phyloP scores from a whole-genome alignment of 2,888 invertebrate genomes.

The Acronicta leporina region DNA sequence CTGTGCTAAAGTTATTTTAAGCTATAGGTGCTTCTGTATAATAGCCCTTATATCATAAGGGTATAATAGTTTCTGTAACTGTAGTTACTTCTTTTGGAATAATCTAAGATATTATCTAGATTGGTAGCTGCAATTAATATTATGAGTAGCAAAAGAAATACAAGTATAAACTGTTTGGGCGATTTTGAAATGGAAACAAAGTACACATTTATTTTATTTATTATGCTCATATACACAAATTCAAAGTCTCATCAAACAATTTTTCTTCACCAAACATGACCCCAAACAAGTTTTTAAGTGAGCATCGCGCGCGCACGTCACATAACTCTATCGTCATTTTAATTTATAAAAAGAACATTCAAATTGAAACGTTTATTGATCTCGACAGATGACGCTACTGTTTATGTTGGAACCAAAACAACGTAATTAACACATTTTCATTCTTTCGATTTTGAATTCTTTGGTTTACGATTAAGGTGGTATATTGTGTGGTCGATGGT shows the following conservation, averaged over 20 bases:
- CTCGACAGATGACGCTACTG: constrained; percentile 71
- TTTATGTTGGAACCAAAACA: constrained; percentile 12
- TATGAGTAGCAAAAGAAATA: no score
- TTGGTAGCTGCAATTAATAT: not conserved
- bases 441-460: constrained; percentile 6
- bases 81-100: not conserved
- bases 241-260: not conserved
- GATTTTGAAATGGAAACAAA: no score
- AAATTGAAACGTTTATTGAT: constrained; percentile 68
- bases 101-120: not conserved
- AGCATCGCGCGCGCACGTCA: constrained; percentile 44
- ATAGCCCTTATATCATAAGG: not conserved
- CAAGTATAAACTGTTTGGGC: no score
- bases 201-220: no score
- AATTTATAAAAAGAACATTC: constrained; percentile 58
- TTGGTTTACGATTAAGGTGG: not conserved
- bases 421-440: constrained; percentile 1
- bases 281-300: constrained; percentile 49
- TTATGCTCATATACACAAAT: not conserved
- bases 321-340: constrained; percentile 50
- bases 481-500: constrained; percentile 2
- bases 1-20: constrained; percentile 2
- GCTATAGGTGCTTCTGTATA: constrained; percentile 6
- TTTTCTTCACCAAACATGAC: constrained; percentile 30
- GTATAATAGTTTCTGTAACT: not conserved